A percentile compares a stretch with the other conserved stretches of the same genome.
These are phyloP conservation scores for Embiotoca jacksoni DNA, from an alignment of 2,113 vertebrate species.

Conservation along the genomic window DNA sequence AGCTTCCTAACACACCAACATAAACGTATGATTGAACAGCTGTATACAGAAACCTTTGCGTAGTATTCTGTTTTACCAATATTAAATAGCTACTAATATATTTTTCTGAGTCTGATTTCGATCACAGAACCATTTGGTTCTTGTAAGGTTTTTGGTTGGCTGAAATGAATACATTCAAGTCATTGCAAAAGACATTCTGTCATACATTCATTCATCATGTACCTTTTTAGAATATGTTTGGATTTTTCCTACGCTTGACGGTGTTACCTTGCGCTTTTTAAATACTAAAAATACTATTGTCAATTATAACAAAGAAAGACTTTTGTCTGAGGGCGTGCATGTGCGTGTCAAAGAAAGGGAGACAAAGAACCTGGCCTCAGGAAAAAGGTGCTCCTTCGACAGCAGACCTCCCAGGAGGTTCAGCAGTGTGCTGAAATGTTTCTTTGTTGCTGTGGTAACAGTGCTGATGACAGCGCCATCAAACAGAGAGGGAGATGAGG, in stretches of 20 bases:
- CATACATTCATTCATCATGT: too few species aligned
- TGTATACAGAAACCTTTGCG: neutral
- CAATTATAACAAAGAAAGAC: too few species aligned
- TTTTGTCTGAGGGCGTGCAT: neutral
- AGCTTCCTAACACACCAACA: conserved; percentile 86
- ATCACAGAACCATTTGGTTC: too few species aligned
- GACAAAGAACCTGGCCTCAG: conserved; percentile 89
- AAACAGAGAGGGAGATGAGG: conserved; percentile 95
- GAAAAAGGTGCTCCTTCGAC: conserved; percentile 91
- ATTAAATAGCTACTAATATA: too few species aligned
- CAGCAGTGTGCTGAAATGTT: conserved; percentile 95
- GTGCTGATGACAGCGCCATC: conserved; percentile 98
- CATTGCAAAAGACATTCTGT: too few species aligned
- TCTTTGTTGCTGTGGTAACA: conserved; percentile 98
- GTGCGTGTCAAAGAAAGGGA: neutral
- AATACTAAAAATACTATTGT: too few species aligned
- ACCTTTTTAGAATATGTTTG: too few species aligned
- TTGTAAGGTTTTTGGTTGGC: too few species aligned
- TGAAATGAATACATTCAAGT: too few species aligned
- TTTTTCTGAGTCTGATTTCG: too few species aligned
- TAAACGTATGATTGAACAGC: neutral
- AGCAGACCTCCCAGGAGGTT: conserved; percentile 92
- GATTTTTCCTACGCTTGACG: too few species aligned
- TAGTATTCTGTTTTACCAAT: neutral
- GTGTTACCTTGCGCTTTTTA: too few species aligned